phyloP scores from a whole-genome alignment of 2,888 invertebrate genomes.

The Drosophila tanythrix region DNA sequence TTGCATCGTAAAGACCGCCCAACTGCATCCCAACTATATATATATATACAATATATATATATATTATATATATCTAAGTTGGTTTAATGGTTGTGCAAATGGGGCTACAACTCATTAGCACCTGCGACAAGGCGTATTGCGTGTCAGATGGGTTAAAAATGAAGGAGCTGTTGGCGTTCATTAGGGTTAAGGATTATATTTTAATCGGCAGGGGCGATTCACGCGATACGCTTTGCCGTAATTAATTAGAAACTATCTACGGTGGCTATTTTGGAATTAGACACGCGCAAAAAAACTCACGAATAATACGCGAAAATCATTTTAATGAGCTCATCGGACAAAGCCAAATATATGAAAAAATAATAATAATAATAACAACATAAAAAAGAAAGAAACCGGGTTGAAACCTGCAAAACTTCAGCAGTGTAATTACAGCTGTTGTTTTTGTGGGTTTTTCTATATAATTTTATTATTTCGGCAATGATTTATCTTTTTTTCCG shows the following conservation, averaged over 20 bases:
- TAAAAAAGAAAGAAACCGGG: not conserved
- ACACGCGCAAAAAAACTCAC: constrained; percentile 22
- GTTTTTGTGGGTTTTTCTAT: not conserved
- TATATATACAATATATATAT: too few species aligned
- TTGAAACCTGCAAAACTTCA: constrained; percentile 9
- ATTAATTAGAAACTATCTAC: constrained; percentile 53
- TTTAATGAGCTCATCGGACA: constrained; percentile 68
- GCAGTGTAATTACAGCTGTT: constrained; percentile 13
- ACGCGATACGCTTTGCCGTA: constrained; percentile 49
- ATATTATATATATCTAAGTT: not conserved
- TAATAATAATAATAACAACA: constrained; percentile 5
- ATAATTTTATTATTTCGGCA: constrained; percentile 8
- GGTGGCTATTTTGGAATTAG: constrained; percentile 34
- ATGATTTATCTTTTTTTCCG: constrained; percentile 42
- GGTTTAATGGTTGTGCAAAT: constrained; percentile 29
- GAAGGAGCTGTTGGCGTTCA: constrained; percentile 7
- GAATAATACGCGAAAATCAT: constrained; percentile 52
- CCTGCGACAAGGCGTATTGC: constrained; percentile 36
- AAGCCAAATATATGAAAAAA: constrained; percentile 6
- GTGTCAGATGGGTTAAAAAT: constrained; percentile 48
- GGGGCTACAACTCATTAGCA: constrained; percentile 45
- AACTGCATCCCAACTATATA: constrained; percentile 9
- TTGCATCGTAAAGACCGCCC: constrained; percentile 28
- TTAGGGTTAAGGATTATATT: constrained; percentile 26
- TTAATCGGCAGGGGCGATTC: constrained; percentile 5